These are phyloP conservation scores for Galendromus occidentalis DNA, from an alignment of 1,140 invertebrate species.

Conservation along the genomic window DNA sequence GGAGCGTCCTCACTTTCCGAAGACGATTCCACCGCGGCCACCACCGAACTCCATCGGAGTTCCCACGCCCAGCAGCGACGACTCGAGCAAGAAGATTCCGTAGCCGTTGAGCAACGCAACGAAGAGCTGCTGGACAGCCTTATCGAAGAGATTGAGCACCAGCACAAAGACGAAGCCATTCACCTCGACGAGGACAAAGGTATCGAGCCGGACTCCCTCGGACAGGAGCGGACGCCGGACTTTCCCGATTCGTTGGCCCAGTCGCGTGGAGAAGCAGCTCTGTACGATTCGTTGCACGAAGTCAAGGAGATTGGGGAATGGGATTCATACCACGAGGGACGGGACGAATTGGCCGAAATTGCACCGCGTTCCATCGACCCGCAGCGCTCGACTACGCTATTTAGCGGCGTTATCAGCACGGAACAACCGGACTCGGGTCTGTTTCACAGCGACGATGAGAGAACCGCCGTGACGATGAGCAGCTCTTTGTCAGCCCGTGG, in stretches of 20 bases:
- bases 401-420: not conserved
- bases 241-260: constrained; percentile 27
- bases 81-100: not conserved
- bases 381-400: not conserved
- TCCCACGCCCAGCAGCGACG: not conserved
- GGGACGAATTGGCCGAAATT: not conserved
- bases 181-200: constrained; percentile 4
- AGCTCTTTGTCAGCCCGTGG: not conserved
- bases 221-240: not conserved
- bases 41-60: not conserved
- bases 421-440: constrained; percentile 3
- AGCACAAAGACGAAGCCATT: not conserved
- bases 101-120: not conserved
- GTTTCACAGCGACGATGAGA: constrained; percentile 7
- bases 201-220: constrained; percentile 7
- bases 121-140: constrained; percentile 9
- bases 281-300: constrained; percentile 8
- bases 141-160: constrained; percentile 3
- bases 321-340: constrained; percentile 1
- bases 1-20: not conserved
- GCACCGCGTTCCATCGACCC: not conserved
- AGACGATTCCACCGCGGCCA: not conserved
- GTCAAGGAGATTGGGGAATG: constrained; percentile 6
- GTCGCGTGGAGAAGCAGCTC: constrained; percentile 22
- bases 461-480: constrained; percentile 1